phyloP scores from a whole-genome alignment of 2,888 invertebrate species.

The Campaea margaritaria region DNA sequence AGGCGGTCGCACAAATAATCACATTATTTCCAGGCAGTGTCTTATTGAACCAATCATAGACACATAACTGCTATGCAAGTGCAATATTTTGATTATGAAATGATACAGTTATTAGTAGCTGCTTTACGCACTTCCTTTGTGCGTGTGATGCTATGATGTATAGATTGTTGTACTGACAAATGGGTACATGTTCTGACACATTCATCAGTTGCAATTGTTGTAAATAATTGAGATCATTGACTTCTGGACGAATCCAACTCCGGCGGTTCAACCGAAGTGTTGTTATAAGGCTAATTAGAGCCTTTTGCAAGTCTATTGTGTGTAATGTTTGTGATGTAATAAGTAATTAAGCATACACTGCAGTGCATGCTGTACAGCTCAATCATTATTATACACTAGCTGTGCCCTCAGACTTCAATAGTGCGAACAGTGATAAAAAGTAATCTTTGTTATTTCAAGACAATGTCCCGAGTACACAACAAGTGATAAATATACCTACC shows the following conservation, averaged over 20 bases:
- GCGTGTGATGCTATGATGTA: conserved; percentile 24
- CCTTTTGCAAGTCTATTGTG: too few relatives aligned
- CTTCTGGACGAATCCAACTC: not conserved
- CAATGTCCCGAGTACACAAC: too few relatives aligned
- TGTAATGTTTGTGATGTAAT: too few relatives aligned
- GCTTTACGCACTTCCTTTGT: conserved; percentile 53
- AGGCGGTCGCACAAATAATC: conserved; percentile 54
- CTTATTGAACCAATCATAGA: conserved; percentile 7
- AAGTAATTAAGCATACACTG: too few relatives aligned
- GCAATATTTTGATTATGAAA: conserved; percentile 63
- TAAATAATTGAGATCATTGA: conserved; percentile 37
- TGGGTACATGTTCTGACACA: conserved; percentile 16
- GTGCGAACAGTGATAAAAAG: too few relatives aligned
- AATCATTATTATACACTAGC: too few relatives aligned
- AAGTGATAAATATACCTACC: too few relatives aligned
- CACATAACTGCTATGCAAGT: conserved; percentile 3
- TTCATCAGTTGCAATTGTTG: conserved; percentile 23
- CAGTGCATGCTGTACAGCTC: not conserved
- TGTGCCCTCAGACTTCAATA: too few relatives aligned
- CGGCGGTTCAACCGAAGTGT: not conserved
- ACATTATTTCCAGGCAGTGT: conserved; percentile 42
- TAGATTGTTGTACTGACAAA: conserved; percentile 10
- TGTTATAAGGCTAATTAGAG: not conserved
- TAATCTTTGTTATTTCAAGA: too few relatives aligned
- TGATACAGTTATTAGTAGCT: conserved; percentile 50